Conservation (phyloP, 2,888 invertebrate species). For the Lasioglossum zephyrum region DNA sequence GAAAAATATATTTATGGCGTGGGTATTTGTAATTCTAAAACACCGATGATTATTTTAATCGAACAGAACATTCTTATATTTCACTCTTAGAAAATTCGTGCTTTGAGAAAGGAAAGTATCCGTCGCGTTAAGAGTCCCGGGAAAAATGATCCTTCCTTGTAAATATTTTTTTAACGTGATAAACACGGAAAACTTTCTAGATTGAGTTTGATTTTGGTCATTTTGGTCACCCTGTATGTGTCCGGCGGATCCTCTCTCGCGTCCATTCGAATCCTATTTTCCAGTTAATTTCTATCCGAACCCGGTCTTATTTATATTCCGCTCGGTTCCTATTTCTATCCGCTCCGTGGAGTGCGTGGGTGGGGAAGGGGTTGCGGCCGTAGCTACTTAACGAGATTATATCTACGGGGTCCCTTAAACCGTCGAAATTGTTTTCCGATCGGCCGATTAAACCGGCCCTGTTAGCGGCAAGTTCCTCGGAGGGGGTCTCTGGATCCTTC, state of each 20-base stretch:
- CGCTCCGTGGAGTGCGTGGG: not conserved
- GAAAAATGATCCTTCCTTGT: not conserved
- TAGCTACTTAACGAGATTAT: constrained; percentile 38
- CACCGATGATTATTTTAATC: not conserved
- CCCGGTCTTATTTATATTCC: constrained; percentile 36
- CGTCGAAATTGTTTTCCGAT: constrained; percentile 35
- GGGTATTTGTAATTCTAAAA: not conserved
- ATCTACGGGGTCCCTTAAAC: constrained; percentile 26
- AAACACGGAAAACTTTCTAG: not conserved
- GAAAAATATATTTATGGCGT: no score
- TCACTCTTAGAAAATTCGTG: no score
- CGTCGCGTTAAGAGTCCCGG: no score
- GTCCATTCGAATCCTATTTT: constrained; percentile 34
- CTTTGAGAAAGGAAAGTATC: no score
- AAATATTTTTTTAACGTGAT: no score
- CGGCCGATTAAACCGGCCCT: constrained; percentile 26
- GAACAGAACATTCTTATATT: not conserved
- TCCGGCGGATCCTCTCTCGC: not conserved
- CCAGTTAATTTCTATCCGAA: constrained; percentile 38
- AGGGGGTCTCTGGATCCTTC: not conserved
- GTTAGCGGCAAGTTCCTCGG: not conserved
- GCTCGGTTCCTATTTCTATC: constrained; percentile 25
- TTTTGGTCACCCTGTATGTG: not conserved
- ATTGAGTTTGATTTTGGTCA: not conserved
- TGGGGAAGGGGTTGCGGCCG: constrained; percentile 1